Evolutionary conservation across 2,113 vertebrate species (phyloP), one percentile per base, ranked within the genome.

Genomic region (Pangasianodon gigas): DNA sequence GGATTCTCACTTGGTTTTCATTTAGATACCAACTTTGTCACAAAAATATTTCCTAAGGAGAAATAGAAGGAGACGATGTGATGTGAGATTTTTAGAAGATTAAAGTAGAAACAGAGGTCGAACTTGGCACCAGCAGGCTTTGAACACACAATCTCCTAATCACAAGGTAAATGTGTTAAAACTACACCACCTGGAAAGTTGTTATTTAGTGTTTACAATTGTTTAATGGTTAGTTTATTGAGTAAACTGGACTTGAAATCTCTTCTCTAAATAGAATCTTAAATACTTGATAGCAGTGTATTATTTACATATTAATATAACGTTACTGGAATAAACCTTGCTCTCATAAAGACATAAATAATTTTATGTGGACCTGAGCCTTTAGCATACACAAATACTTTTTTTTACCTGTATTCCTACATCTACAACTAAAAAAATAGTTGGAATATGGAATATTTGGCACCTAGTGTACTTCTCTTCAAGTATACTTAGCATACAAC

Each of bases 1-100:
- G 37, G 82, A 84, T 84, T 84, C 80, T 56, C n/a, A 83, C 81
- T 83, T 58, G 54, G 41, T 52, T 83, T 58, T 41, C 77, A 54
- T 82, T 82, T 56, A 80, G 16, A 18, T 82, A 83, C 11, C 52
- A 58, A 58, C 52, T 83, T 83, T 41, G 7, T 21, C 52, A 26
- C n/a, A 37, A 83, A 37, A 83, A 56, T 56, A 51, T 81, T 81
- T 54, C 14, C 29, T 56, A 9, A 9, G 2, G 3, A 54, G 51
- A 54, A 54, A 32, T 54, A 18, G 5, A 62, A 29, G 11, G 32
- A 56, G 54, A 83, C 1, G 5, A 41, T 16, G 11, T 29, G 18
- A 44, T 24, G 54, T 82, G 79, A 54, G n/a, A 19, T 82, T 32
- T 82, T 44, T 5, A 5, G 6, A 32, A 81, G 54, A 82, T 32